These are phyloP conservation scores for Buphagus erythrorhynchus DNA, from an alignment of 2,797 vertebrate genomes.

Conservation along the genomic window DNA sequence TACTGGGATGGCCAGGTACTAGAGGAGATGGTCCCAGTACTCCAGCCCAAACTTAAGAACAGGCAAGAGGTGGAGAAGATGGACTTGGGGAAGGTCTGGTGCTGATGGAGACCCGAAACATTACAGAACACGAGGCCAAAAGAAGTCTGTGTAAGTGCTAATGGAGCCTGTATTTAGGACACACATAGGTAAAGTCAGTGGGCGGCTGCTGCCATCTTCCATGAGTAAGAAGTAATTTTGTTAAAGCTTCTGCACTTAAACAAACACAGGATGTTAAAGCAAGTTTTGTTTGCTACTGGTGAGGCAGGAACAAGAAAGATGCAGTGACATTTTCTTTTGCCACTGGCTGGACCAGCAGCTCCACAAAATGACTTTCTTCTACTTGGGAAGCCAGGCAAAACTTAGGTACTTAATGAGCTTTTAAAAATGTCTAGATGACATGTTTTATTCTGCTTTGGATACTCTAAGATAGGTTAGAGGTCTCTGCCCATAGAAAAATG, in stretches of 20 bases:
- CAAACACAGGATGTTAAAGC: not conserved
- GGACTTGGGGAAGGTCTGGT: not conserved
- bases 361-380: not conserved
- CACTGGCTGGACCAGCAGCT: not conserved
- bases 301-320: not conserved
- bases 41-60: not conserved
- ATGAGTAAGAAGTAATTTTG: not conserved
- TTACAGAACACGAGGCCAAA: not conserved
- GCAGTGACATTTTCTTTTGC: not conserved
- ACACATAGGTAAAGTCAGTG: not conserved
- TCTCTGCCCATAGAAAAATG: not conserved
- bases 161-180: not conserved
- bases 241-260: not conserved
- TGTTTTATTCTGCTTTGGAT: not conserved
- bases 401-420: not conserved
- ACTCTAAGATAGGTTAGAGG: not conserved
- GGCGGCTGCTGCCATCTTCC: not conserved
- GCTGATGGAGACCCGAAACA: not conserved
- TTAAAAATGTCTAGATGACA: not conserved
- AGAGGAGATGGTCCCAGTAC: not conserved
- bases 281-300: not conserved
- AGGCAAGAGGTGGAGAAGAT: not conserved
- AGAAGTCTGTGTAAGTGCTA: not conserved
- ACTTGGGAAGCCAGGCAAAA: not conserved
- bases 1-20: not conserved